Evolutionary conservation across 2,113 vertebrate genomes (phyloP), one percentile per base, ranked within the genome.

Genomic region (Microtus montanus): DNA sequence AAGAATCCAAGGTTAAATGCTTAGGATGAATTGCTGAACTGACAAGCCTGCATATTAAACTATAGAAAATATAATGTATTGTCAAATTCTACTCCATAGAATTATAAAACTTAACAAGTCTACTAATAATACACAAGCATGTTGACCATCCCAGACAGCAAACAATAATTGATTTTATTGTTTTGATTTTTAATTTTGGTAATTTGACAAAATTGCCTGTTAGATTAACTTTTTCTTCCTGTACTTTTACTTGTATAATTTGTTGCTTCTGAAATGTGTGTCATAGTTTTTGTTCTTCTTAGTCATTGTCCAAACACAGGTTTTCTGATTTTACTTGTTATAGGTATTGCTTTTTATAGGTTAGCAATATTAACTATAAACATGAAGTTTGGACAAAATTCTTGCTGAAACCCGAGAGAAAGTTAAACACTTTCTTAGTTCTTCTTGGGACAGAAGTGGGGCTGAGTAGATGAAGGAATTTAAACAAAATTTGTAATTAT

Each of bases 41-140:
- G 64, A 79, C 3, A 95, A 93, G 4, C 2, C 10, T 90, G 54
- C 26, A 90, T 85, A 92, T 58, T 74, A 96, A 94, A 54, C 94
- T 84, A 96, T 0, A 94, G 80, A 91, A 80, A 54, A 77, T 83
- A 11, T 73, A 85, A 66, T 85, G 49, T 47, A 52, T 86, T 94
- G 44, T 35, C 20, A 58, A 86, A 82, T 44, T 89, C 17, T 4
- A 87, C 2, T 85, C 6, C 33, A 78, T 35, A 79, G 86, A 73
- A 6, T 83, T 84, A 35, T 83, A 77, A 93, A 5, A 74, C 66
- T 89, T 41, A 94, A 77, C 12, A 91, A 0, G 73, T 28, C 28
- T 52, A 70, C n/a, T 6, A 85, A 30, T 19, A 85, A 66, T 49
- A 54, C 24, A 47, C 41, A 17, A 91, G 33, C 61, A 28, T 4